phyloP scores from a whole-genome alignment of 2,888 invertebrate species.

The Drosophila atripex region DNA sequence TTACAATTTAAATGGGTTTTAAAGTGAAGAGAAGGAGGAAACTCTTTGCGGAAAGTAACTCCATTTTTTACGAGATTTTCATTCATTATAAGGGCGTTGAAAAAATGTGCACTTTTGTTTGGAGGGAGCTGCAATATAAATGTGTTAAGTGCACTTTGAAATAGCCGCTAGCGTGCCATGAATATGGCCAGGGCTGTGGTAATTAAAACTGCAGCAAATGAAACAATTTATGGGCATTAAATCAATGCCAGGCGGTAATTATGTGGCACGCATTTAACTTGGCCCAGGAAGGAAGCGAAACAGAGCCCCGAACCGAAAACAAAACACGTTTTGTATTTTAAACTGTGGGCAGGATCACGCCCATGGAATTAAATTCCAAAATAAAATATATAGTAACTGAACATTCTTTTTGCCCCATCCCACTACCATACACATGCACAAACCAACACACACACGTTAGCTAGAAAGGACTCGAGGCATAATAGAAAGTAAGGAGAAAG shows the following conservation, averaged over 20 bases:
- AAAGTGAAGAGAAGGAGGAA: background rate
- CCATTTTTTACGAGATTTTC: background rate
- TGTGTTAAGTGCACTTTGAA: constrained; percentile 40
- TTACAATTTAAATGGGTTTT: background rate
- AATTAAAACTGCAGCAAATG: constrained; percentile 54
- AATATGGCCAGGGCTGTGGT: constrained; percentile 22
- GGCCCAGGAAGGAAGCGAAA: constrained; percentile 23
- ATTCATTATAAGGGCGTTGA: background rate
- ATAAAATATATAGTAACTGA: constrained; percentile 38
- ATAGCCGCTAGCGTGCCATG: constrained; percentile 13
- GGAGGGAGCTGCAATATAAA: constrained; percentile 9
- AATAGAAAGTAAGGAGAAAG: constrained; percentile 58
- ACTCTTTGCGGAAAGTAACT: background rate
- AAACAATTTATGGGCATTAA: constrained; percentile 58
- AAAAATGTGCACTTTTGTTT: background rate
- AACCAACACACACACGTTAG: constrained; percentile 6
- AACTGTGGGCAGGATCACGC: constrained; percentile 40
- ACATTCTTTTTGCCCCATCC: constrained; percentile 31
- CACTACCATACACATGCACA: constrained; percentile 15
- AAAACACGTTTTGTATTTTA: constrained; percentile 34
- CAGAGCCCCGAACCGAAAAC: constrained; percentile 1
- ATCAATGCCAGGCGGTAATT: constrained; percentile 52
- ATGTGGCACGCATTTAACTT: constrained; percentile 40
- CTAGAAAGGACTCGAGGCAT: constrained; percentile 13
- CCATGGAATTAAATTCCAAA: constrained; percentile 59